Base-by-base conservation (phyloP, 2,888 invertebrate species). In the Brachypterus glaber region DNA sequence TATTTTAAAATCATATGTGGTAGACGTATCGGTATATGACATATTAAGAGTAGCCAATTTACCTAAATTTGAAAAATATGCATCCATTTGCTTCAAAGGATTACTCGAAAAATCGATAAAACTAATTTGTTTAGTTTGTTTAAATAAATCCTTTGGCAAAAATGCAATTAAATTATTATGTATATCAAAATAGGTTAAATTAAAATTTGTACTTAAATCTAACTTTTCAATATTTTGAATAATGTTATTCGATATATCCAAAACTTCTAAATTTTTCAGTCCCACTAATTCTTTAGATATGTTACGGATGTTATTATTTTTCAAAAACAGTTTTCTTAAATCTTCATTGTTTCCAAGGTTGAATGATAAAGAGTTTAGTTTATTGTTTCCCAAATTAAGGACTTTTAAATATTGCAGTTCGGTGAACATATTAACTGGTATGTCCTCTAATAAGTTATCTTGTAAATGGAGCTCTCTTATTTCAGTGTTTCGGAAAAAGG, bases 101-200 rank as follows among this genome's bases (percentile, higher is more conserved):
- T 21, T 21, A 21, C 9, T 5, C 7, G 21, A 21, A 5, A 21
- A 5, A 21, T 21, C 21, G 9, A 21, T 7, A 21, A 7, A 21
- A 7, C 9, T 21, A 7, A 21, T 21, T 21, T 21, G 5, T 5
- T 5, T 7, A 21, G 9, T 21, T 7, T 7, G 9, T 9, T 21
- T 21, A 4, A 30, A 30, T 4, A 30, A 30, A 5, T 30, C 16
- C 4, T 30, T 9, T 30, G 14, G 9, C 13, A 30, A 4, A 14
- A 9, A 15, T 30, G 12, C 4, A 14, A 30, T 14, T 15, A 4
- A 14, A 11, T 29, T 29, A 11, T 29, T 29, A 11, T 11, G 5
- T 12, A 29, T n/a, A 29, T 7, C 5, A 5, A 29, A 21, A 9
- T 29, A 29, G 11, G 29, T 29, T 29, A 29, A 5, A 29, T 29